A percentile compares a stretch with the other conserved stretches of the same genome.
Conservation (phyloP, 2,797 vertebrate species). For the Sebastes steindachneri region DNA sequence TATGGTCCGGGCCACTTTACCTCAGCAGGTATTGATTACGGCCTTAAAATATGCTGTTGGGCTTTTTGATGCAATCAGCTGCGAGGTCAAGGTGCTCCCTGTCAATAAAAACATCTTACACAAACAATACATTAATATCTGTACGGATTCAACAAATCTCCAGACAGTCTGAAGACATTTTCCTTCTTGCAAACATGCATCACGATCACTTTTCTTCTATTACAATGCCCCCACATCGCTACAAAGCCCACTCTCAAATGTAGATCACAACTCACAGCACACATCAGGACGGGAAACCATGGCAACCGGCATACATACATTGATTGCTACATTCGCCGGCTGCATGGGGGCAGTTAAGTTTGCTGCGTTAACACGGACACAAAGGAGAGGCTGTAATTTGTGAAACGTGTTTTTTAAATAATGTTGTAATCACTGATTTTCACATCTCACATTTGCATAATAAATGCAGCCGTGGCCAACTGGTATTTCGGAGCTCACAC, state of each 20-base stretch:
- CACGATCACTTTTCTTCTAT: conserved; percentile 30
- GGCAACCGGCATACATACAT: conserved; percentile 59
- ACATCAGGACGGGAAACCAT: conserved; percentile 60
- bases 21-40: conserved; percentile 65
- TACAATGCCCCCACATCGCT: conserved; percentile 31
- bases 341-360: conserved; percentile 30
- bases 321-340: conserved; percentile 25
- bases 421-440: conserved; percentile 43
- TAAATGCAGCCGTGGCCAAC: conserved; percentile 10
- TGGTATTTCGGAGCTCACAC: conserved; percentile 27
- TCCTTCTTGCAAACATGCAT: conserved; percentile 5
- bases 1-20: conserved; percentile 51
- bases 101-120: conserved; percentile 13
- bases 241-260: conserved; percentile 48
- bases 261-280: conserved; percentile 40
- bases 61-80: conserved; percentile 15
- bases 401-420: conserved; percentile 33
- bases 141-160: neutral
- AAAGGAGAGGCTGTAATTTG: conserved; percentile 22
- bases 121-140: neutral
- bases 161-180: neutral
- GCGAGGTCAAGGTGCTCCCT: conserved; percentile 14
- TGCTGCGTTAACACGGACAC: conserved; percentile 19
- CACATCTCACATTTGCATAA: conserved; percentile 45
- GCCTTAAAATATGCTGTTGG: conserved; percentile 25